Evolutionary conservation across 2,888 invertebrate genomes (phyloP), one percentile per base, ranked within the genome.

Genomic region (Clitarchus hookeri): DNA sequence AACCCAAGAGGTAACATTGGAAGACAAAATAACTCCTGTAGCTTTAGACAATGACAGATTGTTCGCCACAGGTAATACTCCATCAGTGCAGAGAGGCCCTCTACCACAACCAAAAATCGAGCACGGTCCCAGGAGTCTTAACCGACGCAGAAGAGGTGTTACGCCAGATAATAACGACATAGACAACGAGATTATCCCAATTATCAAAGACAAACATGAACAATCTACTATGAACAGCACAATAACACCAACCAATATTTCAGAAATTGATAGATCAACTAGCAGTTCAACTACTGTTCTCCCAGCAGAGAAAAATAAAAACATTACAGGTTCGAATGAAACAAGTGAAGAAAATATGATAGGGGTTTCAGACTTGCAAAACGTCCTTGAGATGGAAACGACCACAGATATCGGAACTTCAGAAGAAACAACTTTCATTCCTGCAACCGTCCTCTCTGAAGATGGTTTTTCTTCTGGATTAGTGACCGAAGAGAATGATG

Each of bases 401-500:
- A 65, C 19, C 48, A 85, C 25, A n/a, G 79, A 85, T 25, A 48
- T 19, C 8, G 27, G 48, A 25, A 85, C 79, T 25, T 78, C 78
- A 23, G 85, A 85, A 44, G 23, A 65, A n/a, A 65, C 65, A 65
- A 65, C 65, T 8, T 65, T 23, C 65, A 65, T 16, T 12, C 65
- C 65, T 6, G 16, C 65, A 65, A 65, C 65, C 16, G 65, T 9
- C 16, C 19, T 65, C 13, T 23, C 19, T 65, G 65, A 65, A 65
- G 65, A n/a, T 8, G n/a, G 8, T 65, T 27, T 85, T 36, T 53
- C 48, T 25, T 26, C 86, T 3, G 83, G 82, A 44, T 80, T 91
- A 90, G 85, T 91, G 91, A 92, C 91, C 86, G 90, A 90, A 87
- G 91, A 92, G 84, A 92, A 91, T 85, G 93, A 92, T 87, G 92